Base-by-base conservation (phyloP, 2,797 vertebrate genomes). In the Platalea minor region DNA sequence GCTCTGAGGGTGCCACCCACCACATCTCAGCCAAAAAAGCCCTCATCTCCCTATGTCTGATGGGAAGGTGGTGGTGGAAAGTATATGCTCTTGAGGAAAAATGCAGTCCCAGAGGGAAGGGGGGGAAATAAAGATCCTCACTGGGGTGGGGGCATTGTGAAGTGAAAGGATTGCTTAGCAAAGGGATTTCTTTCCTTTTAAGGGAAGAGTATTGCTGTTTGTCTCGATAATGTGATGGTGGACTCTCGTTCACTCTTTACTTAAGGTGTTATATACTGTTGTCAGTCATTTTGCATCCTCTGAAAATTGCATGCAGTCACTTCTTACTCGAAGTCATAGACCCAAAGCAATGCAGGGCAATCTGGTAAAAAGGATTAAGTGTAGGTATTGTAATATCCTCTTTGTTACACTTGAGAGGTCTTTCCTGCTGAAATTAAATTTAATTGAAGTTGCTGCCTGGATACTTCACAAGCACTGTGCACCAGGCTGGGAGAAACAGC, bases 341-440 rank as follows among this genome's bases (percentile, higher is more conserved):
- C 26, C 35, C 56, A 68, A 73, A 75, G 91, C 28, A 23, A n/a
- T 59, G 48, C 61, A 89, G 93, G 74, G 64, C 81, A 85, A 60
- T 80, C 80, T 93, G 89, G 76, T 88, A 79, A 86, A 91, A 95
- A 92, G 83, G 67, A 93, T 93, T 89, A 91, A 73, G 37, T 83
- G 65, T 54, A 85, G 64, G 60, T 85, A 80, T 91, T 95, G 46
- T 91, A 88, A 77, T 91, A 85, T 60, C 77, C 78, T 86, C 70
- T 95, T 85, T 96, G 84, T 95, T 94, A 92, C 70, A 79, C 83
- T 91, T 94, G 85, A 94, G 91, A 91, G 33, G 51, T 82, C 64
- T 85, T 94, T 92, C 74, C 26, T 91, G 50, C 56, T 91, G 81
- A 96, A 96, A 85, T 92, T 81, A 85, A 93, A 95, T 94, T 64